Percentiles rank a stretch among this genome's conserved stretches.
Evolutionary conservation across 2,888 invertebrate genomes (phyloP).

Genomic region (Sepiola atlantica): DNA sequence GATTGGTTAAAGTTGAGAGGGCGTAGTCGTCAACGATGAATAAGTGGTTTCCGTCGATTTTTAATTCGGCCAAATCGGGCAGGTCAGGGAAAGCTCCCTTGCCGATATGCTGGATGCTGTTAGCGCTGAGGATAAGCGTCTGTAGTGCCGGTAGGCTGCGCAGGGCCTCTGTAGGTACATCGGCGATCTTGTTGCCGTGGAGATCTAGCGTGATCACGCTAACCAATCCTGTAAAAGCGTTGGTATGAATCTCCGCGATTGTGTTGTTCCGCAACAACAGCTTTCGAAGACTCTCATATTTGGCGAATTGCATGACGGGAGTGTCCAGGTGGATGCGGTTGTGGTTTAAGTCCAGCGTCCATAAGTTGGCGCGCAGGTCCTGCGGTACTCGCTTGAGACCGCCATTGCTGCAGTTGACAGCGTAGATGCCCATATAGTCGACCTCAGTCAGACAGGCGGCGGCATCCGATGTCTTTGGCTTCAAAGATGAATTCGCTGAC

Average conservation of each 20-base stretch:
- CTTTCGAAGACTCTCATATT: slow-evolving; percentile 60
- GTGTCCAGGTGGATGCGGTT: slow-evolving; percentile 59
- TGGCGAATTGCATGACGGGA: slow-evolving; percentile 61
- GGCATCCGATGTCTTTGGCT: neutral
- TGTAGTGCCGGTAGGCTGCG: slow-evolving; percentile 57
- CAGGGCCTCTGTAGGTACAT: slow-evolving; percentile 58
- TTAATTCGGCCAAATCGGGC: slow-evolving; percentile 54
- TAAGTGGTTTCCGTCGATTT: slow-evolving; percentile 48
- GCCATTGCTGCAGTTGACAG: slow-evolving; percentile 43
- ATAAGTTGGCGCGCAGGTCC: slow-evolving; percentile 10
- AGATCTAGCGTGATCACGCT: slow-evolving; percentile 60
- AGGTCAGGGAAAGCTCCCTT: slow-evolving; percentile 60
- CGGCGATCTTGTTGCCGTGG: slow-evolving; percentile 60
- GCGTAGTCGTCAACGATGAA: slow-evolving; percentile 47
- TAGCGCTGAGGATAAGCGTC: slow-evolving; percentile 63
- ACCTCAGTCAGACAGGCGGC: slow-evolving; percentile 34
- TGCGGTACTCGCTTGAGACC: neutral
- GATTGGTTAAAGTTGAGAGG: slow-evolving; percentile 46
- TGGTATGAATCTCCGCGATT: slow-evolving; percentile 55
- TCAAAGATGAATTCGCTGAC: neutral
- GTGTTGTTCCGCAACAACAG: slow-evolving; percentile 64
- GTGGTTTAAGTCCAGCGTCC: slow-evolving; percentile 61
- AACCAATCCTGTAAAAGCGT: slow-evolving; percentile 58
- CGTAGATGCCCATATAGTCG: slow-evolving; percentile 16
- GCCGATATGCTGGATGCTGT: slow-evolving; percentile 61